Evolutionary conservation across 2,888 invertebrate species (phyloP).

Genomic region (Macrophya annulata): DNA sequence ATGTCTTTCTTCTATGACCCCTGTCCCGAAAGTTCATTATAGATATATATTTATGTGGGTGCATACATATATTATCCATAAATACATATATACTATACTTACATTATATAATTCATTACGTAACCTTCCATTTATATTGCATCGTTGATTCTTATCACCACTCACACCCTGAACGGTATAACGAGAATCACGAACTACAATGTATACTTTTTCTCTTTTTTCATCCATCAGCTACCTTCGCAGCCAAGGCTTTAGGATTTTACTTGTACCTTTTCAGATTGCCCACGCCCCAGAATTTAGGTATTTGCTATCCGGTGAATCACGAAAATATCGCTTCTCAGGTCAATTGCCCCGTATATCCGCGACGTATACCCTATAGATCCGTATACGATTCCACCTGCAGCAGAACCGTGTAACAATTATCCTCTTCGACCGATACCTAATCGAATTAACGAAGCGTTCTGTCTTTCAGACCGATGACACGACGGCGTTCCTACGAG

Average conservation of each 20-base stretch:
- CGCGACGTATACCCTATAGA: background rate
- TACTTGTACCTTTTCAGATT: background rate
- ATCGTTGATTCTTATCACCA: background rate
- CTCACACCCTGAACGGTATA: background rate
- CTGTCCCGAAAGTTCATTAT: no score
- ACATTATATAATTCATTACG: background rate
- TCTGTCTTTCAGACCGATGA: conserved; percentile 91
- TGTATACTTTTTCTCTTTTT: background rate
- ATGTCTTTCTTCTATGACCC: no score
- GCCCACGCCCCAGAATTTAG: conserved; percentile 1
- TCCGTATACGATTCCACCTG: background rate
- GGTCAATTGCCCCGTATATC: background rate
- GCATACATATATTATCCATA: no score
- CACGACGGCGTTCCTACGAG: conserved; percentile 97
- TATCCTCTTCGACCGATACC: background rate
- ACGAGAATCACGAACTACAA: background rate
- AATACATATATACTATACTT: background rate
- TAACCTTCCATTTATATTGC: background rate
- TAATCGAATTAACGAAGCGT: conserved; percentile 48
- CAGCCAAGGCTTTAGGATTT: background rate
- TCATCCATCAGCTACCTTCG: background rate
- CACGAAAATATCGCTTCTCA: background rate
- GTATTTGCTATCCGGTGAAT: background rate
- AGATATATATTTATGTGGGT: no score
- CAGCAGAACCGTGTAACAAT: no score